Conservation (phyloP, 2,113 vertebrate species). For the Egretta garzetta region DNA sequence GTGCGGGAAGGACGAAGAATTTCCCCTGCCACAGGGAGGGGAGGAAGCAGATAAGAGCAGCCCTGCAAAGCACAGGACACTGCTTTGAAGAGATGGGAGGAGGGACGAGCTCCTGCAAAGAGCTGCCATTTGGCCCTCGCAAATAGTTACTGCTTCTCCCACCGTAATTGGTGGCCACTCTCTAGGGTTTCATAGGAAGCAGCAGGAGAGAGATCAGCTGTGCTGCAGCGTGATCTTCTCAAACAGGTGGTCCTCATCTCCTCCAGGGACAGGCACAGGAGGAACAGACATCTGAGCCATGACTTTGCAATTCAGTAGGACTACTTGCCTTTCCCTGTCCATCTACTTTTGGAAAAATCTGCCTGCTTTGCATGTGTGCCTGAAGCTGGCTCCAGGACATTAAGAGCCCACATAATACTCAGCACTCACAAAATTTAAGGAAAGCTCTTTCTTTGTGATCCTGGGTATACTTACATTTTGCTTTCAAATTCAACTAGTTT, state of each 20-base stretch:
- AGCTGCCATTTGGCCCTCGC: not conserved
- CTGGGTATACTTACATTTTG: not conserved
- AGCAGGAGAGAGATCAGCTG: constrained; percentile 32
- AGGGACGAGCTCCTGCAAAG: not conserved
- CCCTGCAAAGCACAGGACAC: not conserved
- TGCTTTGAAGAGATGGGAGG: not conserved
- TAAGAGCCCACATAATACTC: not conserved
- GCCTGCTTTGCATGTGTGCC: not conserved
- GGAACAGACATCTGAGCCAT: constrained; percentile 57
- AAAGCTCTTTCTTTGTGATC: not conserved
- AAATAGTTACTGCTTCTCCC: not conserved
- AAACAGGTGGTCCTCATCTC: constrained; percentile 58
- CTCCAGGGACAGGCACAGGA: constrained; percentile 49
- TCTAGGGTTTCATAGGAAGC: constrained; percentile 41
- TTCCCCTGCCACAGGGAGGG: not conserved
- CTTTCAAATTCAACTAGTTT: not conserved
- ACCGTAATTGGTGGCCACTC: not conserved
- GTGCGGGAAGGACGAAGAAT: not conserved
- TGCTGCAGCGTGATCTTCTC: constrained; percentile 26
- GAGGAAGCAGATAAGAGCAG: not conserved
- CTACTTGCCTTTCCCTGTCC: not conserved
- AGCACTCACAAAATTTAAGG: not conserved
- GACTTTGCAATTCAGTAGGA: constrained; percentile 46
- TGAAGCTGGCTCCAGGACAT: not conserved
- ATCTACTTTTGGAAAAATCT: not conserved